A percentile compares a stretch with the other conserved stretches of the same genome.
Evolutionary conservation across 2,113 vertebrate species (phyloP).

Genomic region (Hippocampus comes): DNA sequence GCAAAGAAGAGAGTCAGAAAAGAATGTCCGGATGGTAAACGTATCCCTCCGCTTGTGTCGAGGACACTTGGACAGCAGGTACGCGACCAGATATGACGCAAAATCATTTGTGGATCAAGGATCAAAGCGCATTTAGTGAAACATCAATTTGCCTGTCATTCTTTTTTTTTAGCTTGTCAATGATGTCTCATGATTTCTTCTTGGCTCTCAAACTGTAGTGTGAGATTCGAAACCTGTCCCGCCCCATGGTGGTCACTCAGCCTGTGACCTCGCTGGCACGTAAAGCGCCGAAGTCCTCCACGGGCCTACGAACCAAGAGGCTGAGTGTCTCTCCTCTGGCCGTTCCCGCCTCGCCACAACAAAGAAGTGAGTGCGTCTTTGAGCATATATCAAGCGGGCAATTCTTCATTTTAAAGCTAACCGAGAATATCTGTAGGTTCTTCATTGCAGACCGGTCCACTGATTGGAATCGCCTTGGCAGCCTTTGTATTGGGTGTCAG

Average conservation of each 20-base stretch:
- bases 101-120: no score
- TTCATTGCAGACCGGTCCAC: conserved; percentile 45
- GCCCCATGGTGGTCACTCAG: conserved; percentile 76
- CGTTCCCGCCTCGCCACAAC: conserved; percentile 18
- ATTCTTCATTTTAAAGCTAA: neutral
- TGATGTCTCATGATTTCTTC: neutral
- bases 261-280: conserved; percentile 30
- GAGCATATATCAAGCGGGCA: neutral
- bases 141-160: no score
- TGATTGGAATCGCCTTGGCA: conserved; percentile 68
- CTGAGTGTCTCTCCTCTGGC: conserved; percentile 24
- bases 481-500: conserved; percentile 72
- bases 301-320: conserved; percentile 46
- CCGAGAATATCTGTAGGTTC: conserved; percentile 28
- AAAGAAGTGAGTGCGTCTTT: conserved; percentile 36
- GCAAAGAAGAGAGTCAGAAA: neutral
- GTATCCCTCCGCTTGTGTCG: conserved; percentile 57
- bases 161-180: neutral
- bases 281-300: conserved; percentile 36
- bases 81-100: conserved; percentile 1
- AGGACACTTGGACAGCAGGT: conserved; percentile 54
- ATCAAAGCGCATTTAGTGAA: no score
- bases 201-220: conserved; percentile 58
- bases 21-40: conserved; percentile 33
- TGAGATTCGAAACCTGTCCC: conserved; percentile 70